Base-by-base conservation (phyloP, 2,113 vertebrate species). In the Craseonycteris thonglongyai region DNA sequence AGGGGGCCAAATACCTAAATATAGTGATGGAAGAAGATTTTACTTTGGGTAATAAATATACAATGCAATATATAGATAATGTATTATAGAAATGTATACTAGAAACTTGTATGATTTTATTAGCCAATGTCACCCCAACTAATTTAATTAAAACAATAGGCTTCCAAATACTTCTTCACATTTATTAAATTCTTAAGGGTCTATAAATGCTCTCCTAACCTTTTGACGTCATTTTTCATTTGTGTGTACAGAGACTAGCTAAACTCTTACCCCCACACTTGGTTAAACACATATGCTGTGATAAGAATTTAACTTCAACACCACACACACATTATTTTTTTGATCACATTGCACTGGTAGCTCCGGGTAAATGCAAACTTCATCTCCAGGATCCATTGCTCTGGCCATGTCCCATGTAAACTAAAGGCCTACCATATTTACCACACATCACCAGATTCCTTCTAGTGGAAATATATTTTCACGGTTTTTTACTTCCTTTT, bases 401-500 rank as follows among this genome's bases (percentile, higher is more conserved):
- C 1, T 61, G 10, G 15, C 8, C 15, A 49, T 7, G 26, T 13
- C 2, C 1, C 11, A 13, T 35, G 10, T 71, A 6, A 84, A n/a
- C 1, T 33, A 42, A 54, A 40, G 9, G 14, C 26, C 30, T 47
- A 22, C 3, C 11, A 4, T 26, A 58, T 71, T 78, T 28, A 71
- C 61, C 26, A 26, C 4, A 24, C 0, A 14, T 3, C 24, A 65
- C 8, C 28, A 58, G 47, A 2, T 63, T 5, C 26, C 1, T 66
- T 92, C 28, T 45, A 42, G 30, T n/a, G 35, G 1, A 8, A 49
- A 80, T n/a, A 42, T 0, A 61, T 66, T 63, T 92, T 66, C 18
- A 45, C 2, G 13, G 6, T 22, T 79, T 89, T 19, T 59, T 28
- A 51, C 49, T 7, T 63, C 72, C 24, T 30, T 87, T 92, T 81